Percentiles rank a stretch among this genome's conserved stretches.
Conservation (phyloP, 2,888 invertebrate genomes). For the Yponomeuta plumbellus region DNA sequence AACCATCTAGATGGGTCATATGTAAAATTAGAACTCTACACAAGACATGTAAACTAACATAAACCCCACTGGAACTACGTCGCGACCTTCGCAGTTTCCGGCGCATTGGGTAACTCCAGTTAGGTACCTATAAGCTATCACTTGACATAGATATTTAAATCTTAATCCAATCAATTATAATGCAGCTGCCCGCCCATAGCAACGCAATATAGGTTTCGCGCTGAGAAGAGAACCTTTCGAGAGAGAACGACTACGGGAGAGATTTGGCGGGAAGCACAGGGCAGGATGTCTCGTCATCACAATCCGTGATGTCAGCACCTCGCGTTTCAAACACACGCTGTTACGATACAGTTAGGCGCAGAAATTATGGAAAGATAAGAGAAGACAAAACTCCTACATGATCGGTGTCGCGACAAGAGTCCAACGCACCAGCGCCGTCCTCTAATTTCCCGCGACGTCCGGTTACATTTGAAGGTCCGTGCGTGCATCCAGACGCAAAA, state of each 20-base stretch:
- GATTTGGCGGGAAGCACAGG: neutral
- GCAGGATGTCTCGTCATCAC: no score
- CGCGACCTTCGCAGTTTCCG: constrained; percentile 37
- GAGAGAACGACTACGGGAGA: neutral
- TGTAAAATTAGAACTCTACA: constrained; percentile 10
- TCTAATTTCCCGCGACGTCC: constrained; percentile 11
- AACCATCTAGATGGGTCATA: neutral
- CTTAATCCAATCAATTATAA: neutral
- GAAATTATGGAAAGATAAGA: no score
- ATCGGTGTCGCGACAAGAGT: neutral
- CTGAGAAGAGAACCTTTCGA: neutral
- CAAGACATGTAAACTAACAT: neutral
- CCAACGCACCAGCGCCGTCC: neutral
- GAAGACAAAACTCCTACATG: neutral
- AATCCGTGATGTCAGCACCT: no score
- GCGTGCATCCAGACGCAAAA: constrained; percentile 49
- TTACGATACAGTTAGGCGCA: no score
- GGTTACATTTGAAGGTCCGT: constrained; percentile 56
- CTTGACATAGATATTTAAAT: constrained; percentile 6
- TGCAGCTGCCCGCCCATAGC: constrained; percentile 8
- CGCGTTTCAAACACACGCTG: no score
- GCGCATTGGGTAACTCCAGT: neutral
- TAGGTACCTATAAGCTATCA: neutral
- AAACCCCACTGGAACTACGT: constrained; percentile 2
- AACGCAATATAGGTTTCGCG: neutral